phyloP scores from a whole-genome alignment of 2,888 invertebrate species.

The Antheraea yamamai region DNA sequence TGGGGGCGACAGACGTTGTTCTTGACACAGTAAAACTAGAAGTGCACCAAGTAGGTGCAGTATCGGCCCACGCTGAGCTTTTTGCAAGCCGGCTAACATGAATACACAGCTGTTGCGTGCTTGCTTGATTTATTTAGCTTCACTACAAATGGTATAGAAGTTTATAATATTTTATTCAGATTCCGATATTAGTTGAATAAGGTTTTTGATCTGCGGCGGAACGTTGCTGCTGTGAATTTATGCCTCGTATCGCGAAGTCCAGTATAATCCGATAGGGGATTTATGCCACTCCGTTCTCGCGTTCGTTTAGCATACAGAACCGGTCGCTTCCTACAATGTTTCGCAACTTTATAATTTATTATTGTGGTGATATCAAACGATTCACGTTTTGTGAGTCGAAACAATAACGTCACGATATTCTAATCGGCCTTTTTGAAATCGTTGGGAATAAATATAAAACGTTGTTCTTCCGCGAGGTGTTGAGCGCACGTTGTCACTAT shows the following conservation, averaged over 20 bases:
- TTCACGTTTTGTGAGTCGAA: conserved; percentile 28
- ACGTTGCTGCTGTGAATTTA: conserved; percentile 44
- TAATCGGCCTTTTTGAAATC: conserved; percentile 37
- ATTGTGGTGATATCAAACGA: conserved; percentile 8
- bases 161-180: conserved; percentile 46
- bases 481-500: conserved; percentile 42
- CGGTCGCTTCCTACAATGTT: conserved; percentile 30
- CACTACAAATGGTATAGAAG: conserved; percentile 20
- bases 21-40: conserved; percentile 82
- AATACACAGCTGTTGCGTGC: conserved; percentile 45
- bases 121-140: conserved; percentile 16
- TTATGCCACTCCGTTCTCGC: conserved; percentile 41
- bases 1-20: conserved; percentile 77
- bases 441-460: conserved; percentile 33
- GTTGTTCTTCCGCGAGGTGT: conserved; percentile 41
- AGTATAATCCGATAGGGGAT: conserved; percentile 53
- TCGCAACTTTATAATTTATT: conserved; percentile 15
- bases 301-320: conserved; percentile 35
- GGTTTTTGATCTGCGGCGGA: conserved; percentile 45
- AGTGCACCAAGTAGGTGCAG: conserved; percentile 82
- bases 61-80: conserved; percentile 76
- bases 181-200: conserved; percentile 41
- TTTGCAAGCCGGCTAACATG: conserved; percentile 62
- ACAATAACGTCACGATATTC: conserved; percentile 40
- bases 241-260: conserved; percentile 46